These are phyloP conservation scores for Nezara viridula DNA, from an alignment of 2,888 invertebrate species.

Conservation along the genomic window DNA sequence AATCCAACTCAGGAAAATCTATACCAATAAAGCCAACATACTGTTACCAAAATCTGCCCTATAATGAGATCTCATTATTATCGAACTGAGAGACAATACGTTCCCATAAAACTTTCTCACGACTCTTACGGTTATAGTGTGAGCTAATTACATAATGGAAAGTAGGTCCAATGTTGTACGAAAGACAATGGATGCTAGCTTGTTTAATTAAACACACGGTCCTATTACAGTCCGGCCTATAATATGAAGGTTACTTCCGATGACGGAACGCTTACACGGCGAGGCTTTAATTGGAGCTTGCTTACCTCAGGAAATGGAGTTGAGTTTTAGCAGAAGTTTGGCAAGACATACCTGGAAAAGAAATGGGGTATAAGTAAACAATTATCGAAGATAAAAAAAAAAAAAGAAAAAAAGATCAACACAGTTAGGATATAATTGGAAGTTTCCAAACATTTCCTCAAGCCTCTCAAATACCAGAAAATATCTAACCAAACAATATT, in stretches of 20 bases:
- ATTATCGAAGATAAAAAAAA: not conserved
- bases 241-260: constrained; percentile 15
- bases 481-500: too few relatives aligned
- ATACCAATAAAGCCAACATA: not conserved
- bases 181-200: not conserved
- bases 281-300: not conserved
- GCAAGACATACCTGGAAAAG: not conserved
- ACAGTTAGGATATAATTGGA: too few relatives aligned
- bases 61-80: constrained; percentile 34
- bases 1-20: not conserved
- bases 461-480: too few relatives aligned
- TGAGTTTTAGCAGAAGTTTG: not conserved
- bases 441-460: too few relatives aligned
- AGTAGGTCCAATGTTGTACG: constrained; percentile 6
- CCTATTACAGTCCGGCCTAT: not conserved
- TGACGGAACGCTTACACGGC: not conserved
- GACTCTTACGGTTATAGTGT: constrained; percentile 24
- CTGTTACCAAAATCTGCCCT: not conserved
- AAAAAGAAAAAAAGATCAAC: not conserved
- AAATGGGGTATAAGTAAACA: not conserved
- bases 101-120: constrained; percentile 29
- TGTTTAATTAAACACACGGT: constrained; percentile 22
- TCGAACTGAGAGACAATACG: constrained; percentile 13
- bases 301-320: not conserved
- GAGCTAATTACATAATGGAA: constrained; percentile 30